phyloP scores from a whole-genome alignment of 2,797 vertebrate species.

The Protonibea diacanthus region DNA sequence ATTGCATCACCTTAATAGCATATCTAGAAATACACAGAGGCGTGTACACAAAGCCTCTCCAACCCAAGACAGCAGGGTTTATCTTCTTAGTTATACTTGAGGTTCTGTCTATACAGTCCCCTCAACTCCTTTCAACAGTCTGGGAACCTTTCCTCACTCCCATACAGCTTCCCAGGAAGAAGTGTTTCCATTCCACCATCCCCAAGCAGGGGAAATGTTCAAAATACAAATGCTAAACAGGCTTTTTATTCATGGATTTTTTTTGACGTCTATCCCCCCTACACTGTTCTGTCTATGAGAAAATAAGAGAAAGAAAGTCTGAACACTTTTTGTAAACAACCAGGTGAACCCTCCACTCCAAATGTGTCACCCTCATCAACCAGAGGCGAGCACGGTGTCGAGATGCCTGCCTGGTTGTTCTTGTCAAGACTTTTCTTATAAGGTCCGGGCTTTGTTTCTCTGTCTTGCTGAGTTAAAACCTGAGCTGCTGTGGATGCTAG shows the following conservation, averaged over 20 bases:
- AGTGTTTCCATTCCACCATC: neutral
- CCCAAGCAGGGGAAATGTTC: slow-evolving; percentile 29
- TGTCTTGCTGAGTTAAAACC: slow-evolving; percentile 41
- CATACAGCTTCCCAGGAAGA: slow-evolving; percentile 15
- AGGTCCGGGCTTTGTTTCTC: slow-evolving; percentile 45
- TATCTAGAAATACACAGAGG: neutral
- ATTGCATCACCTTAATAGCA: neutral
- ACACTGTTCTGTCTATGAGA: slow-evolving; percentile 30
- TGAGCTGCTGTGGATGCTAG: slow-evolving; percentile 4
- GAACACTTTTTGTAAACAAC: slow-evolving; percentile 48
- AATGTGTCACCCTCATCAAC: slow-evolving; percentile 56
- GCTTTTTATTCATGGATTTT: slow-evolving; percentile 45
- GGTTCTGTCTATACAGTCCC: neutral
- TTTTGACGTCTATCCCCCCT: slow-evolving; percentile 22
- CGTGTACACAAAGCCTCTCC: neutral
- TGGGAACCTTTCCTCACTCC: slow-evolving; percentile 15
- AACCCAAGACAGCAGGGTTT: neutral
- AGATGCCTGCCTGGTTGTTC: slow-evolving; percentile 52
- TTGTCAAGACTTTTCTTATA: slow-evolving; percentile 61
- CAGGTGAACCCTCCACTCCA: slow-evolving; percentile 49
- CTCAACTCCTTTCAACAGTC: neutral
- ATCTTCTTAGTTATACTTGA: neutral
- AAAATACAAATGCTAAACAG: slow-evolving; percentile 51
- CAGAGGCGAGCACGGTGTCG: slow-evolving; percentile 34
- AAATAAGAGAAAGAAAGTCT: slow-evolving; percentile 28